A percentile compares a stretch with the other conserved stretches of the same genome.
These are phyloP conservation scores for Protobothrops flavoviridis DNA, from an alignment of 2,113 vertebrate species.

Conservation along the genomic window DNA sequence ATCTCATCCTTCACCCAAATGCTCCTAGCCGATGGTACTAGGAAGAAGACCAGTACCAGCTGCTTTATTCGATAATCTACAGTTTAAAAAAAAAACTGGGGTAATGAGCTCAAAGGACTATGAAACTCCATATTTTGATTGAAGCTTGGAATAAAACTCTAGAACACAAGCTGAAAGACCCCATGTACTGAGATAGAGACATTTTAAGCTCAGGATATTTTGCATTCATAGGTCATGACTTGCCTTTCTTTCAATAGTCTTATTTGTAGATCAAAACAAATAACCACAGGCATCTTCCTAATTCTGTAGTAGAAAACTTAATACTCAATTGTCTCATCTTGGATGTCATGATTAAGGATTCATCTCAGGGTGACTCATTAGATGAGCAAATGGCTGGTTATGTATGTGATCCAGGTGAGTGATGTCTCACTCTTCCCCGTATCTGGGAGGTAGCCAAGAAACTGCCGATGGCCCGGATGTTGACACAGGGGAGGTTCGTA, in stretches of 20 bases:
- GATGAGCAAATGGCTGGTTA: not conserved
- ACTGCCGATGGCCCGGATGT: not conserved
- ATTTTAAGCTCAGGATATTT: not conserved
- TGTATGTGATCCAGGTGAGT: not conserved
- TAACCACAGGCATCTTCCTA: not conserved
- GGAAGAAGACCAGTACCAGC: not conserved
- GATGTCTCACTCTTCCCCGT: not conserved
- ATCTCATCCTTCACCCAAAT: not conserved
- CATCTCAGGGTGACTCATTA: not conserved
- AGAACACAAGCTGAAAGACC: not conserved
- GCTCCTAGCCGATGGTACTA: not conserved
- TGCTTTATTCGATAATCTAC: not conserved
- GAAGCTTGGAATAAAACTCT: not conserved
- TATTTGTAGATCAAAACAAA: not conserved
- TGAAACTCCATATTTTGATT: not conserved
- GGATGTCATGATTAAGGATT: not conserved
- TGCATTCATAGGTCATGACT: not conserved
- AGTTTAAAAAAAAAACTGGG: not conserved
- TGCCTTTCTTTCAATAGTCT: not conserved
- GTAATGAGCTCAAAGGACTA: not conserved
- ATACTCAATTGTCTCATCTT: not conserved
- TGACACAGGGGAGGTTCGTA: not conserved
- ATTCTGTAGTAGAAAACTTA: not conserved
- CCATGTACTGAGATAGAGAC: not conserved
- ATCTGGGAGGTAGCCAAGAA: not conserved